Evolutionary conservation across 23 tunicate genomes (phyloP), one percentile per base, ranked within the genome.

Genomic region (Ascidia mentula): DNA sequence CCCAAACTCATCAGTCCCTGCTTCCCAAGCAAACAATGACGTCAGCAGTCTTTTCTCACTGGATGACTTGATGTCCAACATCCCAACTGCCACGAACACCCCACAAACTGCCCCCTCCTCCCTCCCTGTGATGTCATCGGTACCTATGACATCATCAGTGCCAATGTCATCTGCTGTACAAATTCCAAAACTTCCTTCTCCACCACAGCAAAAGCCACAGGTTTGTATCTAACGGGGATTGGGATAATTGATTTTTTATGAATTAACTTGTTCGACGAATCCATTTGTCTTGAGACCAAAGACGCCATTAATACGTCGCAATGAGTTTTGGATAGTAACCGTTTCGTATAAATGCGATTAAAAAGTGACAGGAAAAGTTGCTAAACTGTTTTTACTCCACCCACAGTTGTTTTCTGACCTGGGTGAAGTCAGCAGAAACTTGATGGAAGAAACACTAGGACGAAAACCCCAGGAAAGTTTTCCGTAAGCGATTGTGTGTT

Each of bases 401-500:
- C n/a, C 32, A 70, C 40, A 81, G 86, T 33, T 60, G 60, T 76
- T 93, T n/a, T 79, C 93, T 1, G 98, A 93, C 59, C 89, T 93
- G 42, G 98, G 81, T 71, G 60, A 38, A 71, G 42, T 93, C 31
- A 93, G 98, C 80, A 76, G 80, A 60, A 82, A 53, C 76, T 40
- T 93, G 38, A 74, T 93, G 81, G 91, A 87, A 35, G 76, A 82
- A 82, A 69, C 87, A 37, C 87, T 93, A 18, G 98, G 98, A 34
- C 37, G 89, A 31, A 92, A 79, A 38, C 65, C 81, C 0, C 84
- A 85, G 46, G 76, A 79, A 35, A 37, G 76, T 28, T 93, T 93
- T 83, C 82, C 89, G 93, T 88, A 60, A 88, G 97, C 83, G 20
- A 18, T 42, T 12, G 53, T 15, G n/a, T n/a, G n/a, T n/a, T n/a